phyloP scores from a whole-genome alignment of 2,888 invertebrate genomes.

The Agrilus mali region DNA sequence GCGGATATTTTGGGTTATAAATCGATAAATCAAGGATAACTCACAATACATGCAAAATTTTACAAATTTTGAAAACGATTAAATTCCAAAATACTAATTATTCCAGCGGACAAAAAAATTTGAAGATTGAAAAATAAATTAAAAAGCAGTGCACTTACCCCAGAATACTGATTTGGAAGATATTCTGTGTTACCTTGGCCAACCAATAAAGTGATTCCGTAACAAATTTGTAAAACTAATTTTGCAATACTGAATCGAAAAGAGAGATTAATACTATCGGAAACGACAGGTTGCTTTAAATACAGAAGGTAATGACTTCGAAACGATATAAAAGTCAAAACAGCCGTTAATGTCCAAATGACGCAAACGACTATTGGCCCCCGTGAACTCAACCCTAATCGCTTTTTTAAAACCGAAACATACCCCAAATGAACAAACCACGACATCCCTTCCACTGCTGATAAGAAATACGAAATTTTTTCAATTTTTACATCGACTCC shows the following conservation, averaged over 20 bases:
- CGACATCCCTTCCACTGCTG: slow-evolving; percentile 56
- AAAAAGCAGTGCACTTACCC: neutral
- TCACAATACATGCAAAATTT: no score
- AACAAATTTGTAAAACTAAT: slow-evolving; percentile 52
- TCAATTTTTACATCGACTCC: slow-evolving; percentile 37
- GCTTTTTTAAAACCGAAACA: slow-evolving; percentile 51
- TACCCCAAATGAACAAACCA: slow-evolving; percentile 77
- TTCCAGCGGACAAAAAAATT: neutral
- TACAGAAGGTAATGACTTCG: slow-evolving; percentile 47
- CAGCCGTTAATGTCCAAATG: slow-evolving; percentile 54
- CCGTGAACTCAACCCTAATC: slow-evolving; percentile 52
- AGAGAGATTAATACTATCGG: slow-evolving; percentile 29
- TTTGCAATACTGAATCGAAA: slow-evolving; percentile 49
- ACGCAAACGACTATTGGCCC: slow-evolving; percentile 60
- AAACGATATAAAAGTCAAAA: slow-evolving; percentile 55
- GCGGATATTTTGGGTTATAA: no score
- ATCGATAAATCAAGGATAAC: no score
- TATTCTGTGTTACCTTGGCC: slow-evolving; percentile 39
- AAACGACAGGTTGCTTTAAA: slow-evolving; percentile 15
- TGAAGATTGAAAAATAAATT: neutral
- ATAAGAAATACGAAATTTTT: slow-evolving; percentile 58
- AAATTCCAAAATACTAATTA: neutral
- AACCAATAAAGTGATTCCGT: slow-evolving; percentile 60
- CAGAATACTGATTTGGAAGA: slow-evolving; percentile 21
- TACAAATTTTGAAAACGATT: no score